Conservation (phyloP, 2,797 vertebrate genomes). For the Alauda arvensis region DNA sequence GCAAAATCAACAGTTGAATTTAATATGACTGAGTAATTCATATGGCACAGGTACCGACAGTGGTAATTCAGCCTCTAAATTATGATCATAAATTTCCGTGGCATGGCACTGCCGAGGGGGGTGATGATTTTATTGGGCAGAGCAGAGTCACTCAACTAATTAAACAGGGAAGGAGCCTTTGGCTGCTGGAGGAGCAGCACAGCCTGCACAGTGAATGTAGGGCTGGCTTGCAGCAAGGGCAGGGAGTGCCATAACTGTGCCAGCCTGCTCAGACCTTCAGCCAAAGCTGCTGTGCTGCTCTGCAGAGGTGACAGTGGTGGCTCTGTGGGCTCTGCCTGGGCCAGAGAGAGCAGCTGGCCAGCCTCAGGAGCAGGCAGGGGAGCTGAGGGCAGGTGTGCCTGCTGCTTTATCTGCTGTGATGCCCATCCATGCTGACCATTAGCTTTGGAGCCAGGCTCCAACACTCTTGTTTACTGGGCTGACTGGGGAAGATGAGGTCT, state of each 20-base stretch:
- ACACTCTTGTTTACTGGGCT: not conserved
- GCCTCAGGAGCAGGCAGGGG: not conserved
- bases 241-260: not conserved
- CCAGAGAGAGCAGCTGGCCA: not conserved
- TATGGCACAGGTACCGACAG: slow-evolving; percentile 48
- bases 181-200: not conserved
- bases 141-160: slow-evolving; percentile 50
- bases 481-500: not conserved
- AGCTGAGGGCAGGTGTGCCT: accelerated
- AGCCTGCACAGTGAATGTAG: accelerated
- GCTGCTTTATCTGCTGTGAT: not conserved
- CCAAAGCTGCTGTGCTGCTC: not conserved
- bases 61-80: slow-evolving; percentile 66
- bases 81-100: slow-evolving; percentile 63
- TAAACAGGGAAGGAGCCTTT: not conserved
- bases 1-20: slow-evolving; percentile 55
- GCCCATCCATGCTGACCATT: accelerated
- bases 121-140: slow-evolving; percentile 43
- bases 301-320: not conserved
- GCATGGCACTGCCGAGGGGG: slow-evolving; percentile 56
- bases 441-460: not conserved
- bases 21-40: slow-evolving; percentile 60
- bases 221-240: accelerated
- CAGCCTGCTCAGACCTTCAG: accelerated
- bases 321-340: not conserved